Conservation (phyloP, 2,797 vertebrate species). For the Coluber constrictor region DNA sequence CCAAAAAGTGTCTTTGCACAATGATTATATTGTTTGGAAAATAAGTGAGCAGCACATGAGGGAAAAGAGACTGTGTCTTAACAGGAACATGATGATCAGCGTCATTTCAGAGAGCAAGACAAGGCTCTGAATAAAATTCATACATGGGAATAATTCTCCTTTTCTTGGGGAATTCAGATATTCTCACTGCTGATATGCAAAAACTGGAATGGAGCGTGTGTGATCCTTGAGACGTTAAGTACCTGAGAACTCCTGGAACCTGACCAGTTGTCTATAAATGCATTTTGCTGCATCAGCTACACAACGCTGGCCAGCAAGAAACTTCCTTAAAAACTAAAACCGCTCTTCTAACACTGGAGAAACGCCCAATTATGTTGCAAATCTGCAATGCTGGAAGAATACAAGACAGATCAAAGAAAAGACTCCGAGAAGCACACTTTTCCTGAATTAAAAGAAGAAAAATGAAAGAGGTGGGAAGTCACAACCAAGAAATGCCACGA, state of each 20-base stretch:
- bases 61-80: slow-evolving; percentile 1
- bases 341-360: not conserved
- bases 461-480: not conserved
- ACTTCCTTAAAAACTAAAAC: not conserved
- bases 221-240: not conserved
- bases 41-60: slow-evolving; percentile 61
- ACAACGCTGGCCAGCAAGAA: not conserved
- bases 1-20: slow-evolving; percentile 74
- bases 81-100: slow-evolving; percentile 28
- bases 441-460: not conserved
- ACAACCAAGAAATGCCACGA: no score
- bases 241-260: not conserved
- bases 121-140: not conserved
- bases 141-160: not conserved
- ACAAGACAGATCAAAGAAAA: no score
- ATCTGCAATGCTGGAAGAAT: not conserved
- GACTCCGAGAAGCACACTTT: not conserved
- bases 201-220: not conserved
- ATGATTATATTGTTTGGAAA: slow-evolving; percentile 57
- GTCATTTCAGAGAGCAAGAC: not conserved
- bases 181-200: not conserved
- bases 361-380: not conserved
- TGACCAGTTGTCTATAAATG: not conserved
- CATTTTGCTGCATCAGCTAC: not conserved
- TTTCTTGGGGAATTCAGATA: not conserved